phyloP scores from a whole-genome alignment of 2,797 vertebrate genomes.

The Ceyx erithaca region DNA sequence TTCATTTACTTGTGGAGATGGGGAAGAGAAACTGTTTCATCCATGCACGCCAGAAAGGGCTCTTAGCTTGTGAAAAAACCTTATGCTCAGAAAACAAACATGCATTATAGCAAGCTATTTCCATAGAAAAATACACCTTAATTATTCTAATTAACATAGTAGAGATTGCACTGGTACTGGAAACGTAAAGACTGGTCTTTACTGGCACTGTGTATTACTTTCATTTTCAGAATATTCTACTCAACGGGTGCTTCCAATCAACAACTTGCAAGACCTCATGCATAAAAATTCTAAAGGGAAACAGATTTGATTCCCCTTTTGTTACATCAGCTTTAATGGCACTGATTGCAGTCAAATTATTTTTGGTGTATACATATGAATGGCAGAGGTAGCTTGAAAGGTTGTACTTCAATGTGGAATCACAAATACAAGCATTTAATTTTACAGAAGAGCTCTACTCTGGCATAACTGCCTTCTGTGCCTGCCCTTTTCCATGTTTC shows the following conservation, averaged over 20 bases:
- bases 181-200: not conserved
- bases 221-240: not conserved
- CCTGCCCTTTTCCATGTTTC: not conserved
- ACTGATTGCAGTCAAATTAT: not conserved
- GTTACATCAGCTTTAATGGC: not conserved
- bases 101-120: not conserved
- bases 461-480: not conserved
- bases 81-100: not conserved
- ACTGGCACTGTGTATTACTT: not conserved
- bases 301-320: not conserved
- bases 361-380: fast-evolving
- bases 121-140: not conserved
- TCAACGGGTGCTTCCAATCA: not conserved
- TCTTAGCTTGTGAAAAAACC: not conserved
- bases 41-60: not conserved
- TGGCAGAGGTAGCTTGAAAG: not conserved
- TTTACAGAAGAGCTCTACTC: not conserved
- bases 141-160: not conserved
- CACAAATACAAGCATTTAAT: not conserved
- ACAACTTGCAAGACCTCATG: not conserved
- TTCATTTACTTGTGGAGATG: not conserved
- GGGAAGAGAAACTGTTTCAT: not conserved
- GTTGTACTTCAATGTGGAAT: not conserved
- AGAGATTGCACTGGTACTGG: not conserved
- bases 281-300: not conserved